These are phyloP conservation scores for Enteromius paludinosus DNA, from an alignment of 2,797 vertebrate genomes.

Conservation along the genomic window DNA sequence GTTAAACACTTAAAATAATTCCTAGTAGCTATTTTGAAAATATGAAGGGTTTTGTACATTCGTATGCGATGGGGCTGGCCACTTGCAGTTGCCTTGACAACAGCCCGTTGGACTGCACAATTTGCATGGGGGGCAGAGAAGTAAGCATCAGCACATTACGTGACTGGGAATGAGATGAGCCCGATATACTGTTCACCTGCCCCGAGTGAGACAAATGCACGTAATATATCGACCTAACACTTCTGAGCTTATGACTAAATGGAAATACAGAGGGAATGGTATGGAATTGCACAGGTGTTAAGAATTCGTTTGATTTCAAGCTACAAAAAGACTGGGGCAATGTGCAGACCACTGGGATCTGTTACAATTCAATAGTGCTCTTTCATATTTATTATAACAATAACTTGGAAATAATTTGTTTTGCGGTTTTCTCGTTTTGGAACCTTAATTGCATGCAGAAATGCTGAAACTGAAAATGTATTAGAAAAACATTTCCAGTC, in stretches of 20 bases:
- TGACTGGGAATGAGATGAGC: constrained; percentile 78
- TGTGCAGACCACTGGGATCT: not conserved
- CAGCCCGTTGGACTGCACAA: constrained; percentile 61
- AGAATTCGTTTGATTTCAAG: not conserved
- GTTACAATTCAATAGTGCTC: not conserved
- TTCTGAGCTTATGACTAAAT: not conserved
- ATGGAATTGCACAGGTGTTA: not conserved
- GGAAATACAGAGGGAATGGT: not conserved
- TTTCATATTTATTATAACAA: not conserved
- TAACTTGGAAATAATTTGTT: not conserved
- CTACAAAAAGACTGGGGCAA: not conserved
- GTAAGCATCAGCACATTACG: constrained; percentile 66
- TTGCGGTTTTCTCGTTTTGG: not conserved
- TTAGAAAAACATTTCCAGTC: not conserved
- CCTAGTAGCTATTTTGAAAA: not conserved
- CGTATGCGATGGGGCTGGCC: constrained; percentile 39
- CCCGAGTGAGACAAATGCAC: constrained; percentile 52
- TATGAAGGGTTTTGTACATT: not conserved
- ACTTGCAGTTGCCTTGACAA: constrained; percentile 67
- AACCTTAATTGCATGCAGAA: not conserved
- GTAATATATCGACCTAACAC: not conserved
- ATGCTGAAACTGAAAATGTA: not conserved
- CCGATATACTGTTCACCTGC: constrained; percentile 74
- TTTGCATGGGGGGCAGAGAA: constrained; percentile 66
- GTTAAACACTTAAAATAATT: constrained; percentile 16